phyloP scores from a whole-genome alignment of 1,140 invertebrate genomes.

The Drosophila mayri region DNA sequence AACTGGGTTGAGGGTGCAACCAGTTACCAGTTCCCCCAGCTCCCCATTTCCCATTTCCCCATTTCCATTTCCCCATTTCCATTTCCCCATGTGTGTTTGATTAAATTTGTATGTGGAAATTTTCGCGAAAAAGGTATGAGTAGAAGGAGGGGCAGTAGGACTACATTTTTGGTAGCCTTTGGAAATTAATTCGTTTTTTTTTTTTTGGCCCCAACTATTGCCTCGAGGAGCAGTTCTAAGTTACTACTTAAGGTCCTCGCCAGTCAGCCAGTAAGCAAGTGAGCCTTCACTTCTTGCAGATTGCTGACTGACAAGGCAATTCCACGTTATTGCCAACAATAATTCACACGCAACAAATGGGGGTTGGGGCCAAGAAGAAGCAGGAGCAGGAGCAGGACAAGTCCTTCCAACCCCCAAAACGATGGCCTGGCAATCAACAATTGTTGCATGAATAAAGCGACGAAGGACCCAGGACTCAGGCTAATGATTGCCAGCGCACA shows the following conservation, averaged over 20 bases:
- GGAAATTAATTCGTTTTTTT: conserved; percentile 77
- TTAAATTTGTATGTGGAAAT: conserved; percentile 60
- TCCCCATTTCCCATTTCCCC: no score
- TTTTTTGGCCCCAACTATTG: conserved; percentile 30
- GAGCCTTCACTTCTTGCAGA: conserved; percentile 54
- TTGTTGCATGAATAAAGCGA: conserved; percentile 75
- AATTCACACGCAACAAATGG: conserved; percentile 70
- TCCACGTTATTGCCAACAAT: conserved; percentile 69
- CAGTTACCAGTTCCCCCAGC: conserved; percentile 4
- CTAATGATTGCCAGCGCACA: conserved; percentile 71
- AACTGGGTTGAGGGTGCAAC: conserved; percentile 27
- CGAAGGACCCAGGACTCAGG: conserved; percentile 27
- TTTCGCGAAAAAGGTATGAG: conserved; percentile 3
- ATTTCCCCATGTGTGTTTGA: conserved; percentile 54
- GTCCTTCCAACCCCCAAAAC: conserved; percentile 7
- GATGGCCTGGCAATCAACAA: conserved; percentile 68
- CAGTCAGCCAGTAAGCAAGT: conserved; percentile 16
- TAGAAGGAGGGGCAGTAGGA: background rate
- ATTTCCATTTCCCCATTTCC: background rate
- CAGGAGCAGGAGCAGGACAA: background rate
- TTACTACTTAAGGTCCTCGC: conserved; percentile 40
- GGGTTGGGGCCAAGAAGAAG: background rate
- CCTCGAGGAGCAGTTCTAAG: background rate
- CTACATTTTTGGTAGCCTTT: conserved; percentile 37
- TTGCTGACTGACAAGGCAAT: conserved; percentile 70